Conservation (phyloP, 2,888 invertebrate genomes). For the Melanchra persicariae region DNA sequence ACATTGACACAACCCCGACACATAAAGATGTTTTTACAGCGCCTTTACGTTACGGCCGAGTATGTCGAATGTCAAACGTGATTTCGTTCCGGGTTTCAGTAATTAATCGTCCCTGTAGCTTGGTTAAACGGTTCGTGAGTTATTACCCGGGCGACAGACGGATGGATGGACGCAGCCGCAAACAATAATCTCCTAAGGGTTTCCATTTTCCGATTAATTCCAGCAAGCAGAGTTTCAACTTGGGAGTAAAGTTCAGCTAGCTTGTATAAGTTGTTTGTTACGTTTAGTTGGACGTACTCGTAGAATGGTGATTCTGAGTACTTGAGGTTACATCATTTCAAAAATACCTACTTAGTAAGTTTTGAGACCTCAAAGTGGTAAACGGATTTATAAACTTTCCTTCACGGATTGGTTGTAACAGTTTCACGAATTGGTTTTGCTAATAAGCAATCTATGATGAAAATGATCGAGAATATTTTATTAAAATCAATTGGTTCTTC, state of each 20-base stretch:
- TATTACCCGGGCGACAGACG: constrained; percentile 60
- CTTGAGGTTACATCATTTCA: constrained; percentile 7
- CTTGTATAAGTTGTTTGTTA: constrained; percentile 28
- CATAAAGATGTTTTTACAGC: constrained; percentile 15
- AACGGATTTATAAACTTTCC: neutral
- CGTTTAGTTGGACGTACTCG: constrained; percentile 10
- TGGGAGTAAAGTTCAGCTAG: constrained; percentile 24
- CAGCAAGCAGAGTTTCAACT: constrained; percentile 24
- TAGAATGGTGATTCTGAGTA: constrained; percentile 14
- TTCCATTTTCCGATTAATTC: constrained; percentile 60
- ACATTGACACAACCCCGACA: neutral
- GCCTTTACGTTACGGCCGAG: constrained; percentile 38
- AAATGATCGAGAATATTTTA: neutral
- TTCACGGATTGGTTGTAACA: neutral
- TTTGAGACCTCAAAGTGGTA: neutral
- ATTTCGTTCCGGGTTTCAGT: constrained; percentile 53
- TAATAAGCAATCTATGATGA: too few species aligned
- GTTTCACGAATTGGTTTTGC: too few species aligned
- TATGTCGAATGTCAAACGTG: constrained; percentile 50
- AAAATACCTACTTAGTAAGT: neutral
- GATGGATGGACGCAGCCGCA: constrained; percentile 50
- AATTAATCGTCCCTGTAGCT: constrained; percentile 61
- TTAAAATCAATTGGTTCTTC: too few species aligned
- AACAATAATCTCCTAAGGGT: constrained; percentile 60
- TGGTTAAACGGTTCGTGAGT: constrained; percentile 61